Evolutionary conservation across 1,140 invertebrate genomes (phyloP).

Genomic region (Delia radicum): DNA sequence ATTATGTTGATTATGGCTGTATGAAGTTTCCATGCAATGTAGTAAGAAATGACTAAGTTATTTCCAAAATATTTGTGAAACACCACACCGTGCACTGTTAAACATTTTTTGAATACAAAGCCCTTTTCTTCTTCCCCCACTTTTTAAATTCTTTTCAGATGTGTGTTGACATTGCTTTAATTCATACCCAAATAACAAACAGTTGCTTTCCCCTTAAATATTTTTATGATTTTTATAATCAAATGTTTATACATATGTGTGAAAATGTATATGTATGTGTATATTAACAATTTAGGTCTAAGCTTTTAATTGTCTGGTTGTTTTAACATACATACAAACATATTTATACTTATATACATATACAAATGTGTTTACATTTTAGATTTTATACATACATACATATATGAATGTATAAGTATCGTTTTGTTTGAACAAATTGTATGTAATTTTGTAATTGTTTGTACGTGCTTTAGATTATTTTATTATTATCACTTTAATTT

Average conservation of each 20-base stretch:
- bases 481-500: not conserved
- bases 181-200: not conserved
- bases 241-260: not conserved
- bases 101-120: no score
- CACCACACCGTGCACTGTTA: no score
- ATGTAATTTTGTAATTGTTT: not conserved
- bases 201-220: not conserved
- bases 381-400: not conserved
- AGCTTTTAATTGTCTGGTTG: slow-evolving; percentile 2
- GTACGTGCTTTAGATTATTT: not conserved
- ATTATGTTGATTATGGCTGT: no score
- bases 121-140: no score
- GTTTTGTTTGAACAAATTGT: not conserved
- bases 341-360: not conserved
- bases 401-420: not conserved
- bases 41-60: no score
- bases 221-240: not conserved
- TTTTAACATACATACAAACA: not conserved
- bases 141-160: not conserved
- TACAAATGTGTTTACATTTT: not conserved
- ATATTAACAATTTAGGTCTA: not conserved
- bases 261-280: not conserved
- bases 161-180: slow-evolving; percentile 2
- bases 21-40: no score
- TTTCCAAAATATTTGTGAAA: no score